phyloP scores from a whole-genome alignment of 2,888 invertebrate species.

The Cephus rjabovi region DNA sequence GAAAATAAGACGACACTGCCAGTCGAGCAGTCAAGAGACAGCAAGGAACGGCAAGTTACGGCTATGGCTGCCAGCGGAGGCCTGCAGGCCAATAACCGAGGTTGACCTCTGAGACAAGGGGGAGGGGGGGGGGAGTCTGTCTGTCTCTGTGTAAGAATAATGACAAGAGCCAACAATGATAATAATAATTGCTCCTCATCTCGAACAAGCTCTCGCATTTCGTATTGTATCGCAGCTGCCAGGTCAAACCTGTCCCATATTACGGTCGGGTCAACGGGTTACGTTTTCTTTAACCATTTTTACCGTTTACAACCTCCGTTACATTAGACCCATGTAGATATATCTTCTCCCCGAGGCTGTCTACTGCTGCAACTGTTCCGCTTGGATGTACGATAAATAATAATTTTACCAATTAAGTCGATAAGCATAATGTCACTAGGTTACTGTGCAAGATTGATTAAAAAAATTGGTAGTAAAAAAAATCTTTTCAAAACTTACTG shows the following conservation, averaged over 20 bases:
- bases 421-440: background rate
- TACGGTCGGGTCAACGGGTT: conserved; percentile 3
- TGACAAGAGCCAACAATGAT: background rate
- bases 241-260: background rate
- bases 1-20: background rate
- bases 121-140: conserved; percentile 12
- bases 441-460: background rate
- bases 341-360: background rate
- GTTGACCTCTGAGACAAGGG: conserved; percentile 51
- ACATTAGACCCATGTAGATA: background rate
- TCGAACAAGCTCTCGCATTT: conserved; percentile 22
- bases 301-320: background rate
- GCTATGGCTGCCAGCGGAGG: conserved; percentile 19
- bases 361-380: background rate
- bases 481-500: background rate
- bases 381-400: background rate
- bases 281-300: background rate
- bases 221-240: background rate
- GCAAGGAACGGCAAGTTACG: conserved; percentile 22
- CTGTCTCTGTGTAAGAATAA: conserved; percentile 6
- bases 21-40: conserved; percentile 19
- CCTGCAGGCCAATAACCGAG: conserved; percentile 56
- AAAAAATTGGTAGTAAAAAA: background rate
- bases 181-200: conserved; percentile 38
- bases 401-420: background rate